Evolutionary conservation across 2,113 vertebrate species (phyloP).

Genomic region (Oenanthe oenanthe): DNA sequence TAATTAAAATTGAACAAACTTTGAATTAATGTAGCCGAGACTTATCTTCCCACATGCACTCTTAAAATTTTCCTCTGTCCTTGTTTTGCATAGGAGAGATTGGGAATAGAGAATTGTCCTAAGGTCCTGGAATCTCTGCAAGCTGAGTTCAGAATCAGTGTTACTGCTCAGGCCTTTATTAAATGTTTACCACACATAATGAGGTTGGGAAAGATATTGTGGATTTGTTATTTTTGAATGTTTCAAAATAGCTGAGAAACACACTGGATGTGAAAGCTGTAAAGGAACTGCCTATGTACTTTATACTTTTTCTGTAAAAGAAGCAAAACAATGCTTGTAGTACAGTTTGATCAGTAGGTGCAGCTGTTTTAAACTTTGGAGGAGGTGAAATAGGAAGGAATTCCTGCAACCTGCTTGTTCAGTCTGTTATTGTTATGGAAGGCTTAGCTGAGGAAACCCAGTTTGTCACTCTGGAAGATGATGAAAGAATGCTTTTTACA

Average conservation of each 20-base stretch:
- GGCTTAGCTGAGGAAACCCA: background rate
- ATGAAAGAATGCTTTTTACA: background rate
- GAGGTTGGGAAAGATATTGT: background rate
- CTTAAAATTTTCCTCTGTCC: background rate
- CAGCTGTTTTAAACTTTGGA: background rate
- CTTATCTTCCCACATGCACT: background rate
- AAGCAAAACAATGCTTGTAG: background rate
- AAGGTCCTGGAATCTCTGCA: background rate
- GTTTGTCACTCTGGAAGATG: background rate
- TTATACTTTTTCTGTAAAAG: background rate
- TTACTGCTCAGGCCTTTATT: background rate
- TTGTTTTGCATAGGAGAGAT: background rate
- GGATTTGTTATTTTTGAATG: background rate
- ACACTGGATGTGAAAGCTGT: background rate
- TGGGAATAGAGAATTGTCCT: background rate
- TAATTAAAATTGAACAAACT: conserved; percentile 58
- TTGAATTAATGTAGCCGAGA: background rate
- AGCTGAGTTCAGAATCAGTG: background rate
- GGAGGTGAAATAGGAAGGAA: background rate
- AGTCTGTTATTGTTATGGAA: background rate
- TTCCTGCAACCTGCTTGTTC: background rate
- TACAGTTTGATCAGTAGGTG: background rate
- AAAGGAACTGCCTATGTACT: background rate
- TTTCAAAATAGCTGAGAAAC: background rate
- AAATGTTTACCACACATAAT: background rate